Percentiles rank a stretch among this genome's conserved stretches.
Evolutionary conservation across 2,888 invertebrate species (phyloP).

Genomic region (Drosophila bunnanda): DNA sequence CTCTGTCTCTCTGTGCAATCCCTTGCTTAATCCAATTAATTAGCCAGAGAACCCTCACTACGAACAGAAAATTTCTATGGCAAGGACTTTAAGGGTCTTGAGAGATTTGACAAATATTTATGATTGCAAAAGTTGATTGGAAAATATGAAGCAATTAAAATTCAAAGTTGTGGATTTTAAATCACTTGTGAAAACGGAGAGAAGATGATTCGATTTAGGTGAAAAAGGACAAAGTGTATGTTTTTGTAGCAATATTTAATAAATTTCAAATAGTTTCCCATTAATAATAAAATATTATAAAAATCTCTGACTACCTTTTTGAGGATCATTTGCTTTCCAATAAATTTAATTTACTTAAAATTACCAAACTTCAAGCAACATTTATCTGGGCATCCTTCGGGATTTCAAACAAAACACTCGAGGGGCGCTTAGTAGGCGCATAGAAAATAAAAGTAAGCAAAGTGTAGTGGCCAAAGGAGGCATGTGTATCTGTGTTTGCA

Average conservation of each 20-base stretch:
- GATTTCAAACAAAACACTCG: background rate
- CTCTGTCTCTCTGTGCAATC: background rate
- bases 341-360: conserved; percentile 69
- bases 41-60: background rate
- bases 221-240: too few species aligned
- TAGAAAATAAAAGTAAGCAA: conserved; percentile 75
- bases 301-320: too few species aligned
- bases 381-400: conserved; percentile 41
- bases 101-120: conserved; percentile 13
- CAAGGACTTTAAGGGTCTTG: background rate
- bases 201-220: background rate
- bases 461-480: conserved; percentile 11
- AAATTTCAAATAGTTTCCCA: too few species aligned
- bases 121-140: background rate
- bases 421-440: conserved; percentile 50
- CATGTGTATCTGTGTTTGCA: conserved; percentile 40
- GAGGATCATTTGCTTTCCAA: conserved; percentile 38
- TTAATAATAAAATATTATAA: too few species aligned
- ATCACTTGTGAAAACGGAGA: background rate
- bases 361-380: conserved; percentile 50
- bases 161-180: background rate
- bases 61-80: background rate
- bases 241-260: background rate
- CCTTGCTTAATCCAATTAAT: conserved; percentile 18
- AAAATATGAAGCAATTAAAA: background rate